A percentile compares a stretch with the other conserved stretches of the same genome.
Conservation (phyloP, 2,888 invertebrate genomes). For the Philhelius pedissequus region DNA sequence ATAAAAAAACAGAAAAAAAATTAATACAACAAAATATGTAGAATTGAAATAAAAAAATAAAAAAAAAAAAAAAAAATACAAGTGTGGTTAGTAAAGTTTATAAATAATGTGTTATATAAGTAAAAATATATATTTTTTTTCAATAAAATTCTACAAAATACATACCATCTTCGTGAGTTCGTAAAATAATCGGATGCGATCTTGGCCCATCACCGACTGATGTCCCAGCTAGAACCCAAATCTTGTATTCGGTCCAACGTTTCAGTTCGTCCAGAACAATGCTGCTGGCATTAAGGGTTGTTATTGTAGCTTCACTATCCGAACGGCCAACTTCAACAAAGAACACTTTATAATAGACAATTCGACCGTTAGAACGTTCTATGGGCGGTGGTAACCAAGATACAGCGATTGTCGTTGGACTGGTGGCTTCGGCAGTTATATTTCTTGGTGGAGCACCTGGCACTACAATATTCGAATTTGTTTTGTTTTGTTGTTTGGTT, state of each 20-base stretch:
- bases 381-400: slow-evolving; percentile 95
- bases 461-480: slow-evolving; percentile 82
- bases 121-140: neutral
- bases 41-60: neutral
- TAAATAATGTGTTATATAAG: neutral
- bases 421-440: slow-evolving; percentile 92
- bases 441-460: slow-evolving; percentile 98
- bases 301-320: slow-evolving; percentile 90
- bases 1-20: slow-evolving; percentile 65
- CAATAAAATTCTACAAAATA: slow-evolving; percentile 75
- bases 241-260: slow-evolving; percentile 97
- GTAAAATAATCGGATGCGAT: slow-evolving; percentile 93
- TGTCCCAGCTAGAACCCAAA: slow-evolving; percentile 98
- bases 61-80: neutral
- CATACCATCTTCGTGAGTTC: slow-evolving; percentile 99
- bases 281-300: slow-evolving; percentile 88
- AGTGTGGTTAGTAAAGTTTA: slow-evolving; percentile 36
- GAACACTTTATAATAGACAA: slow-evolving; percentile 96
- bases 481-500: slow-evolving; percentile 43
- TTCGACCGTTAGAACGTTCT: slow-evolving; percentile 94
- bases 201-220: slow-evolving; percentile 97
- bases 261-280: slow-evolving; percentile 93
- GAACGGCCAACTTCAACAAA: slow-evolving; percentile 91
- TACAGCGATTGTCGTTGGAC: slow-evolving; percentile 93
- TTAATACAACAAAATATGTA: no score